phyloP scores from a whole-genome alignment of 2,113 vertebrate genomes.

The Tringa solitaria region DNA sequence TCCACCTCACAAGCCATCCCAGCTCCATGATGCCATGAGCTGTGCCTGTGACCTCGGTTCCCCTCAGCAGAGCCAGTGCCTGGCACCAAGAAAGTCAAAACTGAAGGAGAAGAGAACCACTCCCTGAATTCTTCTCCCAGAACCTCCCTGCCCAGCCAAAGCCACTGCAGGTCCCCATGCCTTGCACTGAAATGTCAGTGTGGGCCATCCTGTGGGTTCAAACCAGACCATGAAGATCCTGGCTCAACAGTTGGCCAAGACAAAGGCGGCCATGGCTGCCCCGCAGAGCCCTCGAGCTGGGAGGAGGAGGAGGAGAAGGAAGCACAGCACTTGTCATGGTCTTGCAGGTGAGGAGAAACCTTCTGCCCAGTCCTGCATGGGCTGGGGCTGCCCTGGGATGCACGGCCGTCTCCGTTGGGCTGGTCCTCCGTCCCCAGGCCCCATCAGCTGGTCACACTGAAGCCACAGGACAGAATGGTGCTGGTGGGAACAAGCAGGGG shows the following conservation, averaged over 20 bases:
- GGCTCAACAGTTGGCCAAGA: background rate
- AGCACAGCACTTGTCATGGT: background rate
- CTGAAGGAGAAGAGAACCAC: background rate
- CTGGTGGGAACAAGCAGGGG: background rate
- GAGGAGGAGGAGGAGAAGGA: background rate
- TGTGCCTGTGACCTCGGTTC: rapidly evolving
- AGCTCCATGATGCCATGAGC: background rate
- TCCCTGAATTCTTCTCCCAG: background rate
- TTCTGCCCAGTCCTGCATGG: background rate
- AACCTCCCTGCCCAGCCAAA: background rate
- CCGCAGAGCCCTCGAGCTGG: background rate
- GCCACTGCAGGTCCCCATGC: background rate
- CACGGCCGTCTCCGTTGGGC: rapidly evolving
- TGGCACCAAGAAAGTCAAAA: rapidly evolving
- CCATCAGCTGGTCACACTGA: background rate
- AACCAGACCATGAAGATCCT: background rate
- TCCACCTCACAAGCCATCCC: background rate
- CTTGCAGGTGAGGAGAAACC: background rate
- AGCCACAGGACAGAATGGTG: background rate
- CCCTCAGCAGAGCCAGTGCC: background rate
- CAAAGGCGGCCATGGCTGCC: background rate
- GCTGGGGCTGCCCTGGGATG: background rate
- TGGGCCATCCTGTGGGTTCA: rapidly evolving
- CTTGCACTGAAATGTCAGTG: background rate
- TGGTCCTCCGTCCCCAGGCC: background rate